phyloP scores from a whole-genome alignment of 1,140 invertebrate species.

The Drosophila ogumai region DNA sequence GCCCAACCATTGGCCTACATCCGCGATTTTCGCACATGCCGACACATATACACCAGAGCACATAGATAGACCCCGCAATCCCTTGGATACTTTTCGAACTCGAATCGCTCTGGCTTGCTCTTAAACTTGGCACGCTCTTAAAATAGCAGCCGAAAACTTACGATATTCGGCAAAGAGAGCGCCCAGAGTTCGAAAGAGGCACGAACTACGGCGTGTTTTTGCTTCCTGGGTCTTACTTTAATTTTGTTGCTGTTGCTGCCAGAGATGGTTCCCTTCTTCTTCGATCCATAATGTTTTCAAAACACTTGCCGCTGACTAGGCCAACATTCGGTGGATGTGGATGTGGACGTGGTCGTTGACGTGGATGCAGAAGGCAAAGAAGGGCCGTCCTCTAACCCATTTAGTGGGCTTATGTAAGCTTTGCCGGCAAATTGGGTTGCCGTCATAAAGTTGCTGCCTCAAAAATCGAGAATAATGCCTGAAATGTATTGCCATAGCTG shows the following conservation, averaged over 20 bases:
- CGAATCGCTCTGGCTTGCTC: slow-evolving; percentile 27
- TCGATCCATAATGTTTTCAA: slow-evolving; percentile 58
- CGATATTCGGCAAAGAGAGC: slow-evolving; percentile 57
- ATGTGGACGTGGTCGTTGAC: not conserved
- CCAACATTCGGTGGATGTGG: slow-evolving; percentile 26
- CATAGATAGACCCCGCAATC: not conserved
- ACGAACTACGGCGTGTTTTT: not conserved
- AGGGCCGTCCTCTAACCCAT: slow-evolving; percentile 7
- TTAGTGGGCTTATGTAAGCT: slow-evolving; percentile 47
- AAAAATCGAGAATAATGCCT: slow-evolving; percentile 18
- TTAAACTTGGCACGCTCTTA: slow-evolving; percentile 74
- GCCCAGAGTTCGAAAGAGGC: slow-evolving; percentile 32
- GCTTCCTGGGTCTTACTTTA: slow-evolving; percentile 5
- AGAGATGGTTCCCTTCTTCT: slow-evolving; percentile 1
- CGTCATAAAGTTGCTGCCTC: slow-evolving; percentile 34
- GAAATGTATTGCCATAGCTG: not conserved
- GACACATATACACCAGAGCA: slow-evolving; percentile 51
- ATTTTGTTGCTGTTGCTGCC: slow-evolving; percentile 15
- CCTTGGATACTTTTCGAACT: slow-evolving; percentile 64
- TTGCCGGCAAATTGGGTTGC: slow-evolving; percentile 27
- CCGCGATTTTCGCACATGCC: slow-evolving; percentile 73
- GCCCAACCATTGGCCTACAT: slow-evolving; percentile 80
- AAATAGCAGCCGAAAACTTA: slow-evolving; percentile 31
- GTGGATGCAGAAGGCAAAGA: not conserved
- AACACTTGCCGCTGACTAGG: slow-evolving; percentile 66